Evolutionary conservation across 1,140 invertebrate species (phyloP).

Genomic region (Caenorhabditis tropicalis): DNA sequence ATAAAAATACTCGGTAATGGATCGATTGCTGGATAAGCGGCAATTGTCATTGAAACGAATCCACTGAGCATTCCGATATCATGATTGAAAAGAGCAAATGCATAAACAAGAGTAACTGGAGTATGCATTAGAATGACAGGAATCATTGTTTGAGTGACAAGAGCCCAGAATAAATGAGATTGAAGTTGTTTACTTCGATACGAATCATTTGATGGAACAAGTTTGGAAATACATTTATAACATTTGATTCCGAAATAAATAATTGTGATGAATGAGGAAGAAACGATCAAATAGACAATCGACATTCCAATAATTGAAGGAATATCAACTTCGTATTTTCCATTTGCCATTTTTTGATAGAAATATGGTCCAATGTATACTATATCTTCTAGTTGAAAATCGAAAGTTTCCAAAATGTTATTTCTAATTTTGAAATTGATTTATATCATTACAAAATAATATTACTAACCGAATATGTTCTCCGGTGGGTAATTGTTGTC

Average conservation of each 20-base stretch:
- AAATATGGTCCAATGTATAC: not conserved
- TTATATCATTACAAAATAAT: not conserved
- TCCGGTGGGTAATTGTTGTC: not conserved
- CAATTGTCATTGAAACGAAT: conserved; percentile 9
- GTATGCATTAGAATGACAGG: conserved; percentile 12
- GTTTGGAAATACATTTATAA: not conserved
- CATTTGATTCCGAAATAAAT: not conserved
- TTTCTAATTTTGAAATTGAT: not conserved
- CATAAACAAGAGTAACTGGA: not conserved
- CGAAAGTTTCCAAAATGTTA: not conserved
- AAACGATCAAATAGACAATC: not conserved
- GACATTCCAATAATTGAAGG: not conserved
- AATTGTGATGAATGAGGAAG: not conserved
- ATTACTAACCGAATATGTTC: not conserved
- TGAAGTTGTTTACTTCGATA: not conserved
- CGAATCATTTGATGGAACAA: not conserved
- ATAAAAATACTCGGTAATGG: not conserved
- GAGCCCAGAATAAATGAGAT: conserved; percentile 10
- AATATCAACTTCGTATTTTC: not conserved
- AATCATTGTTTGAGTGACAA: conserved; percentile 6
- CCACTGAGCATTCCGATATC: not conserved
- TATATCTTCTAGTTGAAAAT: not conserved
- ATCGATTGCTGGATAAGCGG: not conserved
- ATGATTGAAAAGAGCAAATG: not conserved
- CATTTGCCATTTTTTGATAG: not conserved